A percentile compares a stretch with the other conserved stretches of the same genome.
These are phyloP conservation scores for Stenodema calcarata DNA, from an alignment of 2,888 invertebrate species.

Conservation along the genomic window DNA sequence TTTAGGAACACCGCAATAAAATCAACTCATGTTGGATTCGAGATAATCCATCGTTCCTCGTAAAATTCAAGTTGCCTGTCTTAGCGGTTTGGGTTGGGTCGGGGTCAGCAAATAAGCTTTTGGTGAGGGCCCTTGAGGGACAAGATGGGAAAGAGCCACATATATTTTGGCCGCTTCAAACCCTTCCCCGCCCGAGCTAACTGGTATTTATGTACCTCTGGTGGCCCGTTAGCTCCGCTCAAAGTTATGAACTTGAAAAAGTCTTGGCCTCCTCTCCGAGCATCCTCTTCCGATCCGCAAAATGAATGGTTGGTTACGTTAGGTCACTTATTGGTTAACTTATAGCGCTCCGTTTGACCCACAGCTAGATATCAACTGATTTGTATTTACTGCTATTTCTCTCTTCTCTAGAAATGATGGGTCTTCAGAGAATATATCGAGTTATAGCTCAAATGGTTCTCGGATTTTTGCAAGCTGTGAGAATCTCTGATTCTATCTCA, in stretches of 20 bases:
- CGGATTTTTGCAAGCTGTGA: too few relatives aligned
- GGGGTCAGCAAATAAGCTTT: neutral
- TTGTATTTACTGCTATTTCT: neutral
- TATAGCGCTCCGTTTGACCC: neutral
- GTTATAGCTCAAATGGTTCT: too few relatives aligned
- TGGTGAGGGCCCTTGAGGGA: conserved; percentile 21
- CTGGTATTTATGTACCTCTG: conserved; percentile 39
- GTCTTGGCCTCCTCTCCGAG: conserved; percentile 4
- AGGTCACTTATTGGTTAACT: conserved; percentile 10
- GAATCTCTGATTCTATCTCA: too few relatives aligned
- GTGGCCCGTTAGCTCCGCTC: conserved; percentile 31
- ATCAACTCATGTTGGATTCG: neutral
- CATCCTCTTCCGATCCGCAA: neutral
- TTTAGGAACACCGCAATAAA: neutral
- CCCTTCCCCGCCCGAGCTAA: neutral
- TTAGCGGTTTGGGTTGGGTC: neutral
- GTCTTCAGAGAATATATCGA: neutral
- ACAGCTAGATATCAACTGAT: neutral
- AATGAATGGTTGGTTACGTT: neutral
- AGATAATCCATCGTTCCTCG: neutral
- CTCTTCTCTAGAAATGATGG: neutral
- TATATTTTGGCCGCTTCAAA: neutral
- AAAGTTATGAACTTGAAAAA: conserved; percentile 38
- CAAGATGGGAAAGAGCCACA: neutral
- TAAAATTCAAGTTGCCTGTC: neutral